Conservation (phyloP, 2,113 vertebrate species). For the Panthera leo region DNA sequence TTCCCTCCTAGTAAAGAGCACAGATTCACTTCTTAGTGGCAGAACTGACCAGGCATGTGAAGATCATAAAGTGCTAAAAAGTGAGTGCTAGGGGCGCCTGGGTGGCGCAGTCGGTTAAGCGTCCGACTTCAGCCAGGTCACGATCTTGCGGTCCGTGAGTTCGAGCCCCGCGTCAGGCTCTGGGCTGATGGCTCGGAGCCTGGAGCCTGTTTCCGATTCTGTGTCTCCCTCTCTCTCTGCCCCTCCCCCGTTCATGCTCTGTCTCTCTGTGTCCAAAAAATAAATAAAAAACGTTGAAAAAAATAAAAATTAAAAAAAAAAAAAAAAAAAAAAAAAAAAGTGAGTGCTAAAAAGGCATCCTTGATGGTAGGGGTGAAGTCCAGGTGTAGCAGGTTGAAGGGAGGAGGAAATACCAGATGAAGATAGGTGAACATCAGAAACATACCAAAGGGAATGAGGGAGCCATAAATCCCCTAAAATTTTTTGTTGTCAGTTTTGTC, state of each 20-base stretch:
- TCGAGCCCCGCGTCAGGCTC: too few species aligned
- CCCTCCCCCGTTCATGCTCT: too few species aligned
- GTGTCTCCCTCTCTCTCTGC: too few species aligned
- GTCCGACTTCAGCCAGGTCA: too few species aligned
- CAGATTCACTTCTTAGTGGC: background rate
- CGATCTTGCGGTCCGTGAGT: too few species aligned
- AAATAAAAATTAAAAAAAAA: too few species aligned
- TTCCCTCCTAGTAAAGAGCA: background rate
- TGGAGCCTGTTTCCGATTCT: too few species aligned
- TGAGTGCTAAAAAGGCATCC: background rate
- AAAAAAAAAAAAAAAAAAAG: too few species aligned
- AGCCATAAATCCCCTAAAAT: background rate
- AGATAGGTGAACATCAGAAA: background rate
- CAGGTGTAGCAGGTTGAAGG: background rate
- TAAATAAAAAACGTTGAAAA: too few species aligned
- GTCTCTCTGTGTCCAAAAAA: too few species aligned
- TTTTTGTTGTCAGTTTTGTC: background rate
- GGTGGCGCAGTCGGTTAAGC: too few species aligned
- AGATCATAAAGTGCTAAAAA: background rate
- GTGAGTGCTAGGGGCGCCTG: background rate
- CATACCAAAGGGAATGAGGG: background rate
- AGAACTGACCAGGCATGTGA: background rate
- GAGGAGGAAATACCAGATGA: background rate
- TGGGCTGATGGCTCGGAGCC: too few species aligned
- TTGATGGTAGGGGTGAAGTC: background rate